Base-by-base conservation (phyloP, 2,888 invertebrate genomes). In the Trypoxylon attenuatum region DNA sequence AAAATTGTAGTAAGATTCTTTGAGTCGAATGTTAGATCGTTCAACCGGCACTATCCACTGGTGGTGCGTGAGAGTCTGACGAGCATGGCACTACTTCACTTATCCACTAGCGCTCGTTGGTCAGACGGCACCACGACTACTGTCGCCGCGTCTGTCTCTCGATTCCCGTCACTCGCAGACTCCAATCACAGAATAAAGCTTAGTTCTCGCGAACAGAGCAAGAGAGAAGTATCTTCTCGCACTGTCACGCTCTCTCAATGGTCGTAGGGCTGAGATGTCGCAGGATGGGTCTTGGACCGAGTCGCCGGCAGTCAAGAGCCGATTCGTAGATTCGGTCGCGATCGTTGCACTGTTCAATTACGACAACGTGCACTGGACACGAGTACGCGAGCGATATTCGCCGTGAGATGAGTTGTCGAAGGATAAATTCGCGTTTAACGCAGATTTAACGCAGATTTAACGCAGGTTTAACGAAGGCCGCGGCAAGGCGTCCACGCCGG, bases 401-500 rank as follows among this genome's bases (percentile, higher is more conserved):
- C n/a, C n/a, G 27, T 27, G 27, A 27, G 33, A 33, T 13, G 5
- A 33, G 13, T 10, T 51, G 59, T 46, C 64, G 72, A 70, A 59
- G 60, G 68, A 76, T 72, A 76, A 76, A 68, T 71, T 65, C 65
- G 49, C 65, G 63, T 75, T 76, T 75, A 76, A 73, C 71, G 75
- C 72, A 64, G 54, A n/a, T n/a, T n/a, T 75, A 76, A 73, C 71
- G 75, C 72, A 64, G 54, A n/a, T n/a, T n/a, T 75, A 76, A 73
- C 71, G 75, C 72, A 64, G 54, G n/a, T n/a, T n/a, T 75, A 76
- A 73, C 71, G 75, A n/a, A n/a, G n/a, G n/a, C n/a, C n/a, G n/a
- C n/a, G n/a, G n/a, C n/a, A n/a, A n/a, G n/a, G n/a, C 70, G 68
- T 76, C 75, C 81, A 79, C 77, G 80, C 81, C 80, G 82, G 81